phyloP scores from a whole-genome alignment of 2,797 vertebrate genomes.

The Poeciliopsis gracilis region DNA sequence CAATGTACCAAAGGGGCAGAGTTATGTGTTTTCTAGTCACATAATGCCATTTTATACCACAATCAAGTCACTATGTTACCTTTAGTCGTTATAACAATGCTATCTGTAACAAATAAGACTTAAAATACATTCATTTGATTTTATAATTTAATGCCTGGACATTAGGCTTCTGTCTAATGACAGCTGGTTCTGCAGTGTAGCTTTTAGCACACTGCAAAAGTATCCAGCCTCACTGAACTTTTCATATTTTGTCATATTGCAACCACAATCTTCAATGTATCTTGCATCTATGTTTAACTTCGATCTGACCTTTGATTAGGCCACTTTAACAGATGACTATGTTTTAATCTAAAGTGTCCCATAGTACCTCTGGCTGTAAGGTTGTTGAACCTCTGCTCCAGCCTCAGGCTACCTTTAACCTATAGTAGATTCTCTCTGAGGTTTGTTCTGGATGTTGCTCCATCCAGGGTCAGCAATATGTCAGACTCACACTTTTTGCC shows the following conservation, averaged over 20 bases:
- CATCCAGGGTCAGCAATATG: neutral
- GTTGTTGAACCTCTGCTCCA: neutral
- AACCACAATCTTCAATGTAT: neutral
- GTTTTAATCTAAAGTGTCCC: neutral
- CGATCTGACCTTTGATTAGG: neutral
- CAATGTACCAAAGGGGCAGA: too few relatives aligned
- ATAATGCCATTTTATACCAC: too few relatives aligned
- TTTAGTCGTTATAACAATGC: too few relatives aligned
- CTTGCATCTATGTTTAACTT: neutral
- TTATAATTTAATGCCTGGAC: too few relatives aligned
- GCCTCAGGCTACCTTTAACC: neutral
- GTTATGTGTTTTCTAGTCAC: too few relatives aligned
- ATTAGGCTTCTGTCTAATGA: too few relatives aligned
- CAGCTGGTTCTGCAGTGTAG: neutral
- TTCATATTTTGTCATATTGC: neutral
- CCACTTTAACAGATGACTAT: neutral
- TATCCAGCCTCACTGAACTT: neutral
- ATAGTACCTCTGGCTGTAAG: neutral
- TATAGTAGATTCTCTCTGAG: neutral
- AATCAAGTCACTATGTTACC: too few relatives aligned
- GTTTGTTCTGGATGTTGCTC: neutral
- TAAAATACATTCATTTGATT: too few relatives aligned
- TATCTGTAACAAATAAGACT: too few relatives aligned
- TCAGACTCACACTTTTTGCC: neutral
- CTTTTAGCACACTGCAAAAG: neutral